Base-by-base conservation (phyloP, 2,888 invertebrate species). In the Danaus chrysippus region DNA sequence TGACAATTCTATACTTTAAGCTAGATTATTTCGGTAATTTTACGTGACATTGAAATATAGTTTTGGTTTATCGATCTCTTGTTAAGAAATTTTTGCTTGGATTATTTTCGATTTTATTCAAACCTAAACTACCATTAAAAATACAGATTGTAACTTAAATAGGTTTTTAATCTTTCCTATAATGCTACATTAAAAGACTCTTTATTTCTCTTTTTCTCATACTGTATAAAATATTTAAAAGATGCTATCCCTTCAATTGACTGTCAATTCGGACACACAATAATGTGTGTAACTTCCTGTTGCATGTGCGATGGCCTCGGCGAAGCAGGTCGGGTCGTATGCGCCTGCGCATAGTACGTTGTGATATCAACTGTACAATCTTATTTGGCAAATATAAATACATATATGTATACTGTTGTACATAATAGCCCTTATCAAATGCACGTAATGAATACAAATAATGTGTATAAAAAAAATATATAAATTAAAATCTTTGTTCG, bases 301-400 rank as follows among this genome's bases (percentile, higher is more conserved):
- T 46, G 41, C 57, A 57, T 56, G 54, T 34, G 42, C 58, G 46
- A 46, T 56, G 63, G 42, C 65, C 61, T 61, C 56, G 61, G 44
- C 11, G 34, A 54, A 49, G 49, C 17, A 13, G 19, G 52, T 42
- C 41, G 49, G 44, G 60, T 49, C 58, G 46, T 46, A 13, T 53
- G 56, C 61, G 46, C 19, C 15, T 3, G 11, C 41, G 13, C 13
- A 43, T 53, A 53, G 11, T 52, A 54, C 43, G 42, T 53, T 43
- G 56, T 49, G 42, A 56, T 62, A 55, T 54, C 8, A 56, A 19
- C 42, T 41, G 42, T 34, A 13, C 46, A 46, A 46, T 46, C 46
- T 46, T 49, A 49, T 49, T 49, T 49, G 49, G 17, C 49, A 17
- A 17, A 17, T 49, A 49, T 17, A 49, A 11, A 19, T 43, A 19